Conservation (phyloP, 2,888 invertebrate genomes). For the Eupithecia exiguata region DNA sequence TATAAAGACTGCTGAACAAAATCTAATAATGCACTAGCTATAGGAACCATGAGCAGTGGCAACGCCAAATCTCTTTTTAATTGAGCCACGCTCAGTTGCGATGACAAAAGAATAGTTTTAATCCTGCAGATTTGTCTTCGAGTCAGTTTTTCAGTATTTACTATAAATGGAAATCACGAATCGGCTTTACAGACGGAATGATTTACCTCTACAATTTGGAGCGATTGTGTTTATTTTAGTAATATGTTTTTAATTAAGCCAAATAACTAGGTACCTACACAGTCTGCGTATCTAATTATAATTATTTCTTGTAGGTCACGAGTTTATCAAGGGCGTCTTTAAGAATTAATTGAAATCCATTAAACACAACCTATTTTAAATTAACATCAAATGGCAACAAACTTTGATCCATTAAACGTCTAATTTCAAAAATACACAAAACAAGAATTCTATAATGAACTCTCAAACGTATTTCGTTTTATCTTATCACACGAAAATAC, state of each 20-base stretch:
- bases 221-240: not conserved
- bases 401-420: not conserved
- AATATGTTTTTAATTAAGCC: not conserved
- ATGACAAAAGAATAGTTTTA: constrained; percentile 44
- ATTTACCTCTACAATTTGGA: not conserved
- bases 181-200: constrained; percentile 21
- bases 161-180: constrained; percentile 30
- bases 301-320: not conserved
- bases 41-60: not conserved
- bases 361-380: not conserved
- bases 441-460: constrained; percentile 17
- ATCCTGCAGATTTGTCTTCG: constrained; percentile 36
- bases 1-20: not conserved
- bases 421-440: constrained; percentile 13
- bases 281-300: not conserved
- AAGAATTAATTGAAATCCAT: not conserved
- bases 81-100: constrained; percentile 39
- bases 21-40: not conserved
- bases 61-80: constrained; percentile 46
- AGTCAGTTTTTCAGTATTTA: constrained; percentile 31
- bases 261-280: not conserved
- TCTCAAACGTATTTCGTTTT: constrained; percentile 21
- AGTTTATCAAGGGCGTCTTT: not conserved
- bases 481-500: constrained; percentile 31
- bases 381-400: not conserved